Conservation (phyloP, 2,797 vertebrate species). For the Myoxocephalus aenaeus region DNA sequence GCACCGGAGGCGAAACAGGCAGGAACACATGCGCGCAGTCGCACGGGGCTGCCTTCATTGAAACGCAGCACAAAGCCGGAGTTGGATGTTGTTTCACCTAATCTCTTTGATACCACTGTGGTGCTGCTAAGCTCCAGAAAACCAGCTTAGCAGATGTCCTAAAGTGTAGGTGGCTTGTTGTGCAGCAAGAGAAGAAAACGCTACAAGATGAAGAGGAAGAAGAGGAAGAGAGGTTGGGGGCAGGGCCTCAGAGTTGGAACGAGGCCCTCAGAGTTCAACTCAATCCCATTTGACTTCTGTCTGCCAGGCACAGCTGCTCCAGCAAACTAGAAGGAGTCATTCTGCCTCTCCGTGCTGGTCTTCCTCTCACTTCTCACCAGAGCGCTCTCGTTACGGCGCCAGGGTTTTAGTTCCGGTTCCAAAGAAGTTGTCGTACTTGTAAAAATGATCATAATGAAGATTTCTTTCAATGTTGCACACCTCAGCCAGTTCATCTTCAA, state of each 20-base stretch:
- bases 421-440: slow-evolving; percentile 42
- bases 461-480: slow-evolving; percentile 41
- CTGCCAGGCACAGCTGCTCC: slow-evolving; percentile 64
- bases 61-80: slow-evolving; percentile 80
- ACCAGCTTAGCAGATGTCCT: slow-evolving; percentile 87
- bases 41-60: slow-evolving; percentile 66
- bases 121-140: slow-evolving; percentile 83
- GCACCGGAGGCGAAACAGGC: slow-evolving; percentile 54
- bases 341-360: neutral
- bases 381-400: neutral
- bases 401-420: slow-evolving; percentile 24
- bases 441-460: slow-evolving; percentile 58
- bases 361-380: slow-evolving; percentile 31
- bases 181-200: slow-evolving; percentile 72
- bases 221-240: slow-evolving; percentile 15
- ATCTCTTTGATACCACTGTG: slow-evolving; percentile 84
- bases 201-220: slow-evolving; percentile 64
- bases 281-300: slow-evolving; percentile 57
- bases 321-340: slow-evolving; percentile 42
- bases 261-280: slow-evolving; percentile 60
- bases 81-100: slow-evolving; percentile 84
- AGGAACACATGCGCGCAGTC: slow-evolving; percentile 45
- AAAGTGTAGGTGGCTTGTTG: slow-evolving; percentile 85
- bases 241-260: slow-evolving; percentile 54
- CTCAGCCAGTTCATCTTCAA: slow-evolving; percentile 42